These are phyloP conservation scores for Trachythela sp. DNA, from an alignment of 64 coral and sea anemone species.

Conservation along the genomic window DNA sequence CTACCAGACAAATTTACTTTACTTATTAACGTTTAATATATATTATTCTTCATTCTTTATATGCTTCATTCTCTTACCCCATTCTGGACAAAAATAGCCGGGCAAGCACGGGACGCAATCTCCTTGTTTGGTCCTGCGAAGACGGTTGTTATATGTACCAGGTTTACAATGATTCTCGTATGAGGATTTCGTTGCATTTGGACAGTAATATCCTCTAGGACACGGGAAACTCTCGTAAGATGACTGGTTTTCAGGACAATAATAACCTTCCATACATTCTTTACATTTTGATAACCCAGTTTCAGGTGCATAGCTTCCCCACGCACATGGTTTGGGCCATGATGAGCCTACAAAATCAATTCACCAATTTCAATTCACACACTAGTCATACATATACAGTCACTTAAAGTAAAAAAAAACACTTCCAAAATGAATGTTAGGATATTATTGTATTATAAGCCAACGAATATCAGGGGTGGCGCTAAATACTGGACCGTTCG, in stretches of 20 bases:
- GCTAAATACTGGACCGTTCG: no score
- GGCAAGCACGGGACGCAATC: slow-evolving; percentile 72
- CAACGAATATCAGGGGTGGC: no score
- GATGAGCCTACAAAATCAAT: slow-evolving; percentile 39
- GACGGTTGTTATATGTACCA: slow-evolving; percentile 79
- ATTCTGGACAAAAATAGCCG: slow-evolving; percentile 80
- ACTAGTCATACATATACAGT: no score
- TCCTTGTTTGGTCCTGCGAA: slow-evolving; percentile 60
- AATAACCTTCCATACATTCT: slow-evolving; percentile 64
- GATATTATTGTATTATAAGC: no score
- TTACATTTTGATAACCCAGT: background rate
- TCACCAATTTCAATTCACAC: background rate
- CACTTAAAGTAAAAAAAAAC: no score
- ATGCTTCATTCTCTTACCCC: slow-evolving; percentile 30
- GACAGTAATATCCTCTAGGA: slow-evolving; percentile 76
- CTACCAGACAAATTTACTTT: no score
- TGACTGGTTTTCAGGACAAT: slow-evolving; percentile 58
- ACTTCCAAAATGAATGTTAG: no score
- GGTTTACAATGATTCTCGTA: slow-evolving; percentile 70
- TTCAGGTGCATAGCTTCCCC: slow-evolving; percentile 24
- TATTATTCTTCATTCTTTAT: no score
- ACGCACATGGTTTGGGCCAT: slow-evolving; percentile 68
- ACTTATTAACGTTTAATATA: no score
- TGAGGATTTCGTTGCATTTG: slow-evolving; percentile 70
- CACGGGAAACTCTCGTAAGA: slow-evolving; percentile 42